Conservation (phyloP, 2,888 invertebrate genomes). For the Gnatocerus cornutus region DNA sequence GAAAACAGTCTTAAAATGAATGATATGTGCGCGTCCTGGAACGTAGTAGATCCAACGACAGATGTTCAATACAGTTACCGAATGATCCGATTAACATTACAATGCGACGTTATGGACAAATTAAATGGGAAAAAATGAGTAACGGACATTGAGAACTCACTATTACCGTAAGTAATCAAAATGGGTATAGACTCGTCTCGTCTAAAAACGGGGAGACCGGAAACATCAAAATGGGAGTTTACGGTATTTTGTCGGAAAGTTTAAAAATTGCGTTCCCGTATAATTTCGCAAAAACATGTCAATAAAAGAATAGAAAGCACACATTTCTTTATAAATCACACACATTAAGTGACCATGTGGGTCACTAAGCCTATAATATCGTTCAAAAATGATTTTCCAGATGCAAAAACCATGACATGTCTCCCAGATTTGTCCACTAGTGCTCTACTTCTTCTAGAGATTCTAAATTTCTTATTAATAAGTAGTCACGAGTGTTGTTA, state of each 20-base stretch:
- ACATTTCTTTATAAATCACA: conserved; percentile 7
- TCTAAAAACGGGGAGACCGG: neutral
- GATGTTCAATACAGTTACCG: conserved; percentile 5
- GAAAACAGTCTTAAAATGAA: conserved; percentile 43
- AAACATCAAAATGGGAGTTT: neutral
- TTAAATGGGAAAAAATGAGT: neutral
- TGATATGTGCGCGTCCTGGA: neutral
- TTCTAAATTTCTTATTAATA: conserved; percentile 9
- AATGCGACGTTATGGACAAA: neutral
- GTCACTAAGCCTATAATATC: conserved; percentile 6
- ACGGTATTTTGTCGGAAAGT: neutral
- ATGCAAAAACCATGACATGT: neutral
- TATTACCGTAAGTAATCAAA: conserved; percentile 5
- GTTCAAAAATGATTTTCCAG: neutral
- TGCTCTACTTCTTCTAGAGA: neutral
- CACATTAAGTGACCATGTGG: conserved; percentile 11
- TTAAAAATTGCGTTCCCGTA: too few relatives aligned
- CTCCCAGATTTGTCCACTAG: neutral
- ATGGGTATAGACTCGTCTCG: neutral
- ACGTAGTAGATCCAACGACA: conserved; percentile 2
- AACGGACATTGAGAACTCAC: neutral
- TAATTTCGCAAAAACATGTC: neutral
- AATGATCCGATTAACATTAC: neutral
- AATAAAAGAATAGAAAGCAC: neutral
- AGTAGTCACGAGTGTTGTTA: neutral